These are phyloP conservation scores for Panulirus ornatus DNA, from an alignment of 1,140 invertebrate genomes.

Conservation along the genomic window DNA sequence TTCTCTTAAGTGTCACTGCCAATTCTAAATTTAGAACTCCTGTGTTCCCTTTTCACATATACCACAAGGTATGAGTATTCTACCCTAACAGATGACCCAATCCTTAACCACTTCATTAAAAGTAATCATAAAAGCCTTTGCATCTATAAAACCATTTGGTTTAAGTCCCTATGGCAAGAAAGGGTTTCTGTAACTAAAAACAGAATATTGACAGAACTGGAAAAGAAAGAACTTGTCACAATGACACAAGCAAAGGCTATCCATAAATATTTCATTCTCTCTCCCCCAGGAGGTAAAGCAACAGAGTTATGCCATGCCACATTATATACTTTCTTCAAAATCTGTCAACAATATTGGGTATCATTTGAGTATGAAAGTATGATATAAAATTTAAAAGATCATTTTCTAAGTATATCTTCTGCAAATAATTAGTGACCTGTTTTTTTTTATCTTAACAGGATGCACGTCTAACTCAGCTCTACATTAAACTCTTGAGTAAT, in stretches of 20 bases:
- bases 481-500: background rate
- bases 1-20: background rate
- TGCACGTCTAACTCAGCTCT: background rate
- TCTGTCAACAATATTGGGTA: too few species aligned
- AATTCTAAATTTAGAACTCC: background rate
- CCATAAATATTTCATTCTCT: background rate
- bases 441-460: background rate
- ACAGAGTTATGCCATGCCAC: background rate
- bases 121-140: background rate
- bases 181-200: background rate
- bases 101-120: background rate
- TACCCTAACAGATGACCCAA: background rate
- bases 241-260: background rate
- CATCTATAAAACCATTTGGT: background rate
- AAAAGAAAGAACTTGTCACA: background rate
- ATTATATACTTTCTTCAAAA: background rate
- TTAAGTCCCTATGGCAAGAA: background rate
- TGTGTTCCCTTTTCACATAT: background rate
- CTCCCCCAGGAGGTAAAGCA: background rate
- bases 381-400: background rate
- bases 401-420: background rate
- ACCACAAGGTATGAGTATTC: conserved; percentile 5
- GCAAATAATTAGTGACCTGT: too few species aligned
- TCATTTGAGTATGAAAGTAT: background rate
- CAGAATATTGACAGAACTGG: background rate